Conservation (phyloP, 2,797 vertebrate genomes). For the Crax fasciolata region DNA sequence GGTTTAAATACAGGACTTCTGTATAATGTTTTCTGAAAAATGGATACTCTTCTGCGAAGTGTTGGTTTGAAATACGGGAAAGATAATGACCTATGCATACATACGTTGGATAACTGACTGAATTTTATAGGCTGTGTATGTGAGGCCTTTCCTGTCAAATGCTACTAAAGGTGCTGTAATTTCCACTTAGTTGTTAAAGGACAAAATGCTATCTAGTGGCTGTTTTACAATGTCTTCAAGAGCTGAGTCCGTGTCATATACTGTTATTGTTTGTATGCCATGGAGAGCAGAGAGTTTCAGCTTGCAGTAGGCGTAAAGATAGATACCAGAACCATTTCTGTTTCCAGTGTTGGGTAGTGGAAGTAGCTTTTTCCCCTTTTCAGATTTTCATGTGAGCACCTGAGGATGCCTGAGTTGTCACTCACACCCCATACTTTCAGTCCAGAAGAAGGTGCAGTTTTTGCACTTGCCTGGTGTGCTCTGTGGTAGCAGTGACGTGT, state of each 20-base stretch:
- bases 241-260: background rate
- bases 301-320: fast-evolving
- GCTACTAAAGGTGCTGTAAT: background rate
- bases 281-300: background rate
- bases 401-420: background rate
- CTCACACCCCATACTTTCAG: fast-evolving
- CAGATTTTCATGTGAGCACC: background rate
- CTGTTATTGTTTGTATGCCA: background rate
- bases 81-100: slow-evolving; percentile 23
- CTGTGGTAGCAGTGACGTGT: fast-evolving
- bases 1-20: slow-evolving; percentile 37
- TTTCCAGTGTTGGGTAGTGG: background rate
- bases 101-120: background rate
- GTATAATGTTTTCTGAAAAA: slow-evolving; percentile 50
- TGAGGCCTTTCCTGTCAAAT: background rate
- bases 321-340: fast-evolving
- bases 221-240: background rate
- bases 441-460: background rate
- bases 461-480: background rate
- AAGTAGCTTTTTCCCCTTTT: background rate
- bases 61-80: slow-evolving; percentile 23
- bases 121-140: background rate
- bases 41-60: background rate
- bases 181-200: background rate
- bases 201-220: background rate